Percentiles rank a stretch among this genome's conserved stretches.
phyloP scores from a whole-genome alignment of 2,113 vertebrate genomes.

The Acanthisitta chloris region DNA sequence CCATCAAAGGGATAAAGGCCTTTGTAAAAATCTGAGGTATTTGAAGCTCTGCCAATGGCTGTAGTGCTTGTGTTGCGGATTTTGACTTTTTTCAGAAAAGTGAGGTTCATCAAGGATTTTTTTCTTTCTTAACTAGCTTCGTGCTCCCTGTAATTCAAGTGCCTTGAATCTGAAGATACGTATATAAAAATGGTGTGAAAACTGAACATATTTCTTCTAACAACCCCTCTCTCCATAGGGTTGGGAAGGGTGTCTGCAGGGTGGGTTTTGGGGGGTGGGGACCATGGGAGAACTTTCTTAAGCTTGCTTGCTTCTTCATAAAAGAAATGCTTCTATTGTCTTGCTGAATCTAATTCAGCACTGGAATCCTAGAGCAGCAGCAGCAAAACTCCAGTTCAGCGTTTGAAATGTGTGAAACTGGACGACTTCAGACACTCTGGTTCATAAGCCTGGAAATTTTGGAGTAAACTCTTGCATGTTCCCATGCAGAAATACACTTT shows the following conservation, averaged over 20 bases:
- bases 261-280: not conserved
- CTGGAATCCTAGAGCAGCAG: not conserved
- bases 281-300: not conserved
- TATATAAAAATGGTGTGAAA: not conserved
- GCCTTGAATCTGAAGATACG: not conserved
- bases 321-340: conserved; percentile 45
- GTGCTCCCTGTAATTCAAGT: not conserved
- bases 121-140: not conserved
- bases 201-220: not conserved
- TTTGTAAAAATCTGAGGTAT: conserved; percentile 64
- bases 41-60: conserved; percentile 56
- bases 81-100: conserved; percentile 49
- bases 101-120: conserved; percentile 21
- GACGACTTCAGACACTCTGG: not conserved
- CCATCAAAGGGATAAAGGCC: conserved; percentile 65
- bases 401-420: not conserved
- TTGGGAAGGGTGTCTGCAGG: not conserved
- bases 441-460: not conserved
- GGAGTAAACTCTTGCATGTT: not conserved
- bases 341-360: conserved; percentile 20
- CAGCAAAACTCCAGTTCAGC: not conserved
- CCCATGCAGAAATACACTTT: not conserved
- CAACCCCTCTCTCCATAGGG: not conserved
- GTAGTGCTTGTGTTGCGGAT: conserved; percentile 38
- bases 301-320: not conserved